Evolutionary conservation across 1,140 invertebrate species (phyloP).

Genomic region (Monochamus saltuarius): DNA sequence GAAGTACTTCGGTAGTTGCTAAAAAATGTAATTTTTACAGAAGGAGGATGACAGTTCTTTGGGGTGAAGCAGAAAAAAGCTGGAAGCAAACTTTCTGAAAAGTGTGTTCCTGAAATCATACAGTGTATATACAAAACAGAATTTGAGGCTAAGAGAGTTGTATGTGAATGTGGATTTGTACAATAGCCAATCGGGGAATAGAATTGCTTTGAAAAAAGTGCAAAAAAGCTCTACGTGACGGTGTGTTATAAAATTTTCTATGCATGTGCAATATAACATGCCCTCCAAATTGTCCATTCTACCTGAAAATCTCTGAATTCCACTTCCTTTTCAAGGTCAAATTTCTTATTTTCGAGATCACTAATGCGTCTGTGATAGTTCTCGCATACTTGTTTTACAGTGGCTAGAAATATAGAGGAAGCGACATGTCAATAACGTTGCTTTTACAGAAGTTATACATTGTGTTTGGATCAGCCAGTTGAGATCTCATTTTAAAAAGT

Average conservation of each 20-base stretch:
- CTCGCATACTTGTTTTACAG: slow-evolving; percentile 80
- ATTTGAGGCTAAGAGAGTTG: background rate
- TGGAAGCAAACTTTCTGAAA: slow-evolving; percentile 13
- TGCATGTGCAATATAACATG: slow-evolving; percentile 28
- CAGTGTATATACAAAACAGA: slow-evolving; percentile 4
- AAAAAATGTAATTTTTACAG: too few species aligned
- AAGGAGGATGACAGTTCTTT: too few species aligned
- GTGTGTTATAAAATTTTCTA: slow-evolving; percentile 28
- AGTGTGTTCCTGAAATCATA: slow-evolving; percentile 8
- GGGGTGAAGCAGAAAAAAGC: slow-evolving; percentile 5
- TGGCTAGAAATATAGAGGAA: slow-evolving; percentile 25
- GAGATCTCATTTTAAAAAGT: too few species aligned
- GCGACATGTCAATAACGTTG: too few species aligned
- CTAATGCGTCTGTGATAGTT: slow-evolving; percentile 84
- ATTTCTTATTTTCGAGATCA: slow-evolving; percentile 90
- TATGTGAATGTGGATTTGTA: slow-evolving; percentile 8
- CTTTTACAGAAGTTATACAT: background rate
- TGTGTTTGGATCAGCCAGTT: background rate
- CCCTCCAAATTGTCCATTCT: slow-evolving; percentile 39
- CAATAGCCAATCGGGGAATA: slow-evolving; percentile 3
- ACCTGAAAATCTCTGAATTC: slow-evolving; percentile 90
- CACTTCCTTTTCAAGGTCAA: slow-evolving; percentile 95
- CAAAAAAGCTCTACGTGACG: slow-evolving; percentile 36
- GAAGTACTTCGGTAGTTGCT: too few species aligned
- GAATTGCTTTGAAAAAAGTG: slow-evolving; percentile 25